Evolutionary conservation across 2,888 invertebrate genomes (phyloP).

Genomic region (Gari tellinella): DNA sequence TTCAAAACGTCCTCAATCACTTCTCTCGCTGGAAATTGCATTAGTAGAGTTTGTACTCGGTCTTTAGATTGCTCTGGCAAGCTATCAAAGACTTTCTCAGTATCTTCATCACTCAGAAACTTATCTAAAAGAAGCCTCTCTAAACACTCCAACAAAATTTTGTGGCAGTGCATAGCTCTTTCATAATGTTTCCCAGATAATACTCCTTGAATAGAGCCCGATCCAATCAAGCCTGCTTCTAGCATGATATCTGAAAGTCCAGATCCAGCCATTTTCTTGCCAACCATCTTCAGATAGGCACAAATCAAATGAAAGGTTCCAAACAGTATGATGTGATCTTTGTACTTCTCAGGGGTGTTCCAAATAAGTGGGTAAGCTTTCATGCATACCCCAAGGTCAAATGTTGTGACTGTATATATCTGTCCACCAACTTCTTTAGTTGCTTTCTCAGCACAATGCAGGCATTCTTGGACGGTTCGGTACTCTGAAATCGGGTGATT

Average conservation of each 20-base stretch:
- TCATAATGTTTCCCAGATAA: conserved; percentile 3
- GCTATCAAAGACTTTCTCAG: too few species aligned
- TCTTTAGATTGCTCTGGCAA: too few species aligned
- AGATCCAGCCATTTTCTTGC: conserved; percentile 9
- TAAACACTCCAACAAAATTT: not conserved
- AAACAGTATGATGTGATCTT: conserved; percentile 23
- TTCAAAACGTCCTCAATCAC: too few species aligned
- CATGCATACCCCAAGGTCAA: conserved; percentile 53
- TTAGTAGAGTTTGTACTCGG: too few species aligned
- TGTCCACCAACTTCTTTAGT: too few species aligned
- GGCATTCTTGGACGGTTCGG: conserved; percentile 54
- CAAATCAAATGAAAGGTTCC: conserved; percentile 28
- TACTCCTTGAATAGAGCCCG: not conserved
- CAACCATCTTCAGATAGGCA: conserved; percentile 2
- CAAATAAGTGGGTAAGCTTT: conserved; percentile 57
- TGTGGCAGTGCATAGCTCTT: conserved; percentile 1
- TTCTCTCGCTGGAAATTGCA: too few species aligned
- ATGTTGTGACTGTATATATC: too few species aligned
- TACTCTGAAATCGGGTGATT: too few species aligned
- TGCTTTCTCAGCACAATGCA: too few species aligned
- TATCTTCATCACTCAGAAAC: too few species aligned
- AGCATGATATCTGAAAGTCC: too few species aligned
- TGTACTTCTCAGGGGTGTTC: conserved; percentile 24
- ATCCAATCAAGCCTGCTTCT: not conserved
- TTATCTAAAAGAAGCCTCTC: not conserved